These are phyloP conservation scores for Strigamia crassipes DNA, from an alignment of 2,888 invertebrate species.

Conservation along the genomic window DNA sequence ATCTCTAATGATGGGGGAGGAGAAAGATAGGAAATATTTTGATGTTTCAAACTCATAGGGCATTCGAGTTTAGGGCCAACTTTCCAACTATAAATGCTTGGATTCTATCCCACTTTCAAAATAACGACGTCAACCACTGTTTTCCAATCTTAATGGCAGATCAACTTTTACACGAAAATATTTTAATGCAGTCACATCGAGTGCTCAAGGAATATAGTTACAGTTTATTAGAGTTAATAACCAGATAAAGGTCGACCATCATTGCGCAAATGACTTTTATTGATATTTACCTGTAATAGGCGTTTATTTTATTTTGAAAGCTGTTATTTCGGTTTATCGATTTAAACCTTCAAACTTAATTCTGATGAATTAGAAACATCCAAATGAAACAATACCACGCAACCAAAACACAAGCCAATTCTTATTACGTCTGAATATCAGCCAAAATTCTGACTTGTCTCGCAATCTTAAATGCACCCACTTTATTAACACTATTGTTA, in stretches of 20 bases:
- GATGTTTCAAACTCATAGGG: conserved; percentile 10
- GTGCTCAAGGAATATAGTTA: not conserved
- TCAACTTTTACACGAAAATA: conserved; percentile 32
- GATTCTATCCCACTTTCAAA: conserved; percentile 10
- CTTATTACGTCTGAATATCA: too few relatives aligned
- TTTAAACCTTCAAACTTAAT: too few relatives aligned
- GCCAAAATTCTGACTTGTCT: too few relatives aligned
- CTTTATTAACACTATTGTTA: too few relatives aligned
- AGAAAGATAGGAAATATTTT: conserved; percentile 34
- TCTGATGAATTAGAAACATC: too few relatives aligned
- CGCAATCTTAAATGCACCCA: too few relatives aligned
- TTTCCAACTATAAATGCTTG: conserved; percentile 2
- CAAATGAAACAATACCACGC: too few relatives aligned
- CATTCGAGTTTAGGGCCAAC: conserved; percentile 4
- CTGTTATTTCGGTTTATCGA: not conserved
- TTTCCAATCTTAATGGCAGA: not conserved
- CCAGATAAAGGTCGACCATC: not conserved
- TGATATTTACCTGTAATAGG: not conserved
- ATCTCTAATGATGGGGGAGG: conserved; percentile 31
- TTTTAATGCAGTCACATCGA: conserved; percentile 4
- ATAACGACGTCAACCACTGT: not conserved
- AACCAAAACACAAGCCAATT: too few relatives aligned
- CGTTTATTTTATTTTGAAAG: not conserved
- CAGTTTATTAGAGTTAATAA: not conserved
- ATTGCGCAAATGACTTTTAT: conserved; percentile 18